phyloP scores from a whole-genome alignment of 2,888 invertebrate genomes.

The Drosophila sordidapex region DNA sequence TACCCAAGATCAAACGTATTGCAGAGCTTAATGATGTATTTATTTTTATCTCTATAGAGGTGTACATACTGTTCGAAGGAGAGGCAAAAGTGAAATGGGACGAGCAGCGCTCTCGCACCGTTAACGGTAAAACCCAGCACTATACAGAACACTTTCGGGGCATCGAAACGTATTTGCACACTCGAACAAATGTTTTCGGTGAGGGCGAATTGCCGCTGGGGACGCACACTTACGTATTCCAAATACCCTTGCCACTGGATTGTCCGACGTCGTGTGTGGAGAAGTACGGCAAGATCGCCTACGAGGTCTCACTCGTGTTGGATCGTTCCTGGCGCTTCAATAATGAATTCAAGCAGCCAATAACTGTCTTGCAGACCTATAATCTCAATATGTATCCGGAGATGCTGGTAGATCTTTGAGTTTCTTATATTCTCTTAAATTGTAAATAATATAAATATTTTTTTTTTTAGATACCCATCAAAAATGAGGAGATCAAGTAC shows the following conservation, averaged over 20 bases:
- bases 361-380: conserved; percentile 90
- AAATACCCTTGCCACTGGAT: conserved; percentile 86
- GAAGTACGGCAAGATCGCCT: conserved; percentile 90
- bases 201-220: conserved; percentile 58
- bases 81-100: conserved; percentile 72
- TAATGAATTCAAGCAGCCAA: conserved; percentile 81
- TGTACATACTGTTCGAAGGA: conserved; percentile 66
- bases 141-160: conserved; percentile 53
- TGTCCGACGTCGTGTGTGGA: conserved; percentile 92
- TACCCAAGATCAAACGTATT: background rate
- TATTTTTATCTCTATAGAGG: conserved; percentile 32
- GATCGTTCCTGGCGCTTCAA: conserved; percentile 85
- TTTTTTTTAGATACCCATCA: conserved; percentile 43
- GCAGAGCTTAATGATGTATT: background rate
- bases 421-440: background rate
- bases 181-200: conserved; percentile 47
- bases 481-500: conserved; percentile 57
- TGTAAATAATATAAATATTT: background rate
- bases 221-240: conserved; percentile 89
- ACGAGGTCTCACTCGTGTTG: conserved; percentile 90
- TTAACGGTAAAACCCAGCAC: conserved; percentile 41
- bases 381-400: conserved; percentile 91
- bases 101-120: conserved; percentile 33
- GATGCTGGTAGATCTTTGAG: conserved; percentile 86
- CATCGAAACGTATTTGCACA: conserved; percentile 54